Conservation (phyloP, 2,797 vertebrate species). For the Rhinella marina region DNA sequence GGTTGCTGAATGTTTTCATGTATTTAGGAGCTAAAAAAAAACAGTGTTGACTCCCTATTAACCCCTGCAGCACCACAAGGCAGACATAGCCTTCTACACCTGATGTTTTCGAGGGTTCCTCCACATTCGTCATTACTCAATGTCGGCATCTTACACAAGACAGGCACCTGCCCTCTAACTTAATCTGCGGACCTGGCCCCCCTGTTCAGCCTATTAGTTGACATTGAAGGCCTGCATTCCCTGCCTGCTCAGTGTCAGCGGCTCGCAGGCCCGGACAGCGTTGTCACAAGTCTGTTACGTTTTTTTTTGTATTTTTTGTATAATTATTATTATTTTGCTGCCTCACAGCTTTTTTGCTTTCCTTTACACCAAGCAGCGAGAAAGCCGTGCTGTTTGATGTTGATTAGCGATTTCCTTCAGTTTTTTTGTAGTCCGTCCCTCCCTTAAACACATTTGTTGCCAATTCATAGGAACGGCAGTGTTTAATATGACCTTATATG, state of each 20-base stretch:
- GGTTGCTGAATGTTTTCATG: neutral
- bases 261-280: constrained; percentile 54
- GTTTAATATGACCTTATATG: constrained; percentile 70
- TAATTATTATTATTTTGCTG: constrained; percentile 57
- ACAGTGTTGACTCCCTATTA: neutral
- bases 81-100: neutral
- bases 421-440: constrained; percentile 69
- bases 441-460: constrained; percentile 72
- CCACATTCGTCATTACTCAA: constrained; percentile 28
- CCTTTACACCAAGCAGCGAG: constrained; percentile 62
- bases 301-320: neutral
- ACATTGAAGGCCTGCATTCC: constrained; percentile 52
- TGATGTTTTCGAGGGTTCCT: neutral
- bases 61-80: neutral
- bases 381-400: constrained; percentile 63
- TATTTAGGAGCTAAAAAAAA: neutral
- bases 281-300: constrained; percentile 62
- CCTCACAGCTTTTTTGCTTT: constrained; percentile 65
- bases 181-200: constrained; percentile 40
- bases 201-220: constrained; percentile 33
- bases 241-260: constrained; percentile 53
- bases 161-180: constrained; percentile 57
- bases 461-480: constrained; percentile 70
- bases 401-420: constrained; percentile 67
- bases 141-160: constrained; percentile 25